These are phyloP conservation scores for Drosophila meridionalis DNA, from an alignment of 2,888 invertebrate genomes.

Conservation along the genomic window DNA sequence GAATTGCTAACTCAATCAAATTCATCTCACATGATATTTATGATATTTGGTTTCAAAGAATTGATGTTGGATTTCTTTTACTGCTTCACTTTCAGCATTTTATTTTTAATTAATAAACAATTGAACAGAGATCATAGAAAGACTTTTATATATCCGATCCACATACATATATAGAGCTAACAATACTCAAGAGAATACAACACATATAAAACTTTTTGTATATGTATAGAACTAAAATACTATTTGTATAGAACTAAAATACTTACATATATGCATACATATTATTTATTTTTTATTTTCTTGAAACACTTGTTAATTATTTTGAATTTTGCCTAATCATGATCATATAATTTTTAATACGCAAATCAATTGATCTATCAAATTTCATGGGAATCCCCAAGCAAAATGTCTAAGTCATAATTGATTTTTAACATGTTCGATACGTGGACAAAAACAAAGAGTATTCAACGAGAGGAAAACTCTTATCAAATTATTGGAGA, in stretches of 20 bases:
- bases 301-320: too few relatives aligned
- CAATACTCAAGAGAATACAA: too few relatives aligned
- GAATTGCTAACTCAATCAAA: background rate
- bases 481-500: background rate
- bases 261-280: too few relatives aligned
- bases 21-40: background rate
- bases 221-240: too few relatives aligned
- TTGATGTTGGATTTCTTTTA: background rate
- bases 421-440: background rate
- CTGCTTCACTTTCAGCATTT: background rate
- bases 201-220: too few relatives aligned
- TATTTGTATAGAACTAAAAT: too few relatives aligned
- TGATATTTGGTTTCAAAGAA: background rate
- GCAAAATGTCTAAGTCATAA: background rate
- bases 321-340: background rate
- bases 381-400: background rate
- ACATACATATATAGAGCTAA: too few relatives aligned
- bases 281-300: too few relatives aligned
- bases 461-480: background rate
- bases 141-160: background rate
- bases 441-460: background rate
- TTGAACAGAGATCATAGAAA: background rate
- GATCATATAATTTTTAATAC: background rate
- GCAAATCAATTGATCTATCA: background rate
- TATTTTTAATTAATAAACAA: background rate